These are phyloP conservation scores for Macropis europaea DNA, from an alignment of 2,888 invertebrate species.

Conservation along the genomic window DNA sequence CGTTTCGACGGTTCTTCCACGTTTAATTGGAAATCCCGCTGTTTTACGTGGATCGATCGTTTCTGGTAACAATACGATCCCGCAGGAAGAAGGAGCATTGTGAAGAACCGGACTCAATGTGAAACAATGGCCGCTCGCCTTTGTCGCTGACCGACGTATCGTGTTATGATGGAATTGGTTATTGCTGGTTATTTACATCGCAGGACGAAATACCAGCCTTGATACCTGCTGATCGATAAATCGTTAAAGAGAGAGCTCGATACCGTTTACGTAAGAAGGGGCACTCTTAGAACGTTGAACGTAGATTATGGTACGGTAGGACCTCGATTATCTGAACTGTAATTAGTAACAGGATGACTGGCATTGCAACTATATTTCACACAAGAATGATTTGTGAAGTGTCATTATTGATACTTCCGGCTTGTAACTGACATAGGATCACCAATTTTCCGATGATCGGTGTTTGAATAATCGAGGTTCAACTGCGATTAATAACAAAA, in stretches of 20 bases:
- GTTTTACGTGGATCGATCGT: slow-evolving; percentile 8
- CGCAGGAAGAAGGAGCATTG: slow-evolving; percentile 1
- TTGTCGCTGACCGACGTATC: slow-evolving; percentile 16
- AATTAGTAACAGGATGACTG: too few relatives aligned
- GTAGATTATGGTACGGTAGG: too few relatives aligned
- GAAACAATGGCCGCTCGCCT: slow-evolving; percentile 1
- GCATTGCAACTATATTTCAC: too few relatives aligned
- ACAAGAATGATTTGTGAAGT: too few relatives aligned
- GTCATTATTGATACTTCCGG: too few relatives aligned
- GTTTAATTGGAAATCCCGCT: slow-evolving; percentile 26
- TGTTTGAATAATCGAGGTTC: too few relatives aligned
- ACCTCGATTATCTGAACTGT: too few relatives aligned
- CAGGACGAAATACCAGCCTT: neutral
- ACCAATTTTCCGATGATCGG: too few relatives aligned
- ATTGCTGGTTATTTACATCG: slow-evolving; percentile 11
- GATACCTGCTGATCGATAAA: neutral
- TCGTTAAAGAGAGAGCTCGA: neutral
- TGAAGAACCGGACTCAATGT: slow-evolving; percentile 5
- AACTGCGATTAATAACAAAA: too few relatives aligned
- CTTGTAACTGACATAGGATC: too few relatives aligned
- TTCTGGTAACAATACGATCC: neutral
- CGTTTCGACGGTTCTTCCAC: neutral
- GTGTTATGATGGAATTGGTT: slow-evolving; percentile 10
- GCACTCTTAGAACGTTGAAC: too few relatives aligned
- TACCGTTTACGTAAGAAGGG: too few relatives aligned